Base-by-base conservation (phyloP, 2,797 vertebrate species). In the Gallinago nigripennis region DNA sequence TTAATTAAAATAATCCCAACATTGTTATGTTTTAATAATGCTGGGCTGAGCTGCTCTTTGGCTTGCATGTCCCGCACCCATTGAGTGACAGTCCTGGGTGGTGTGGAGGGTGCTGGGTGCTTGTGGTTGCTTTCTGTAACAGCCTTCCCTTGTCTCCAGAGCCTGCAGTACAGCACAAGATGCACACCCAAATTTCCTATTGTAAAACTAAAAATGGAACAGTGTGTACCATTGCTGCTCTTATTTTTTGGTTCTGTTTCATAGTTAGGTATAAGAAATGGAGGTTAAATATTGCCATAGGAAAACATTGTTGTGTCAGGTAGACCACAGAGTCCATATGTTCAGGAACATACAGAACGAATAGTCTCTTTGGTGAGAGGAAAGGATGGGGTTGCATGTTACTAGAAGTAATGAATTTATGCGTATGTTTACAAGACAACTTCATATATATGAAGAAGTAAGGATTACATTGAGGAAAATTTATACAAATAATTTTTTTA, bases 1-100 rank as follows among this genome's bases (percentile, higher is more conserved):
- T 76, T 46, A 30, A 45, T 79, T 57, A 70, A 90, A 76, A 66
- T 77, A 70, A 48, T 48, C 7, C 39, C 48, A 35, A 5, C 6
- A 1, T 28, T 51, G 25, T 53, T 51, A 11, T 28, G 25, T 51
- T 53, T 30, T 53, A 53, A 53, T 53, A 53, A 53, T 58, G 54
- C 31, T 68, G 2, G 30, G 13, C 25, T 88, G 51, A 87, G 65
- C 37, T 23, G 31, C 33, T 66, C 12, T 66, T 72, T 53, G 53
- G 20, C 31, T 75, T 3, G 2, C 4, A 1, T 13, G 28, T 57
- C n/a, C 21, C 0, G 0, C 3, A 16, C 13, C 60, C 14, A 1
- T 57, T 8, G 41, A 19, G 13, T 53, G 39, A 23, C 39, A 37
- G 2, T 76, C 30, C 50, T 69, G 9, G 37, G 25, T 58, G 33